phyloP scores from a whole-genome alignment of 1,140 invertebrate species.

The Dolichoris vasculosae region DNA sequence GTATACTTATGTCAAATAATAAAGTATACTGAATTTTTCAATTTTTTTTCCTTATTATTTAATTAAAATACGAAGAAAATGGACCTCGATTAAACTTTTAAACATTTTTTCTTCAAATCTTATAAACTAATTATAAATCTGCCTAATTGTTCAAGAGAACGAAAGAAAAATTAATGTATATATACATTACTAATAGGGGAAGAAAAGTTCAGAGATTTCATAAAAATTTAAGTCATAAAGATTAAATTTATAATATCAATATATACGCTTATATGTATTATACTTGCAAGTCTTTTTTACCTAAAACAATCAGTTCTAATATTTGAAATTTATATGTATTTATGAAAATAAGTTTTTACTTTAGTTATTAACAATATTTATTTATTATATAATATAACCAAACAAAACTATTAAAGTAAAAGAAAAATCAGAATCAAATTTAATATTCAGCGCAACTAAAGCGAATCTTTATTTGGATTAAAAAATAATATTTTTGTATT shows the following conservation, averaged over 20 bases:
- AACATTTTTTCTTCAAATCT: background rate
- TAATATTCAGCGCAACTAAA: too few species aligned
- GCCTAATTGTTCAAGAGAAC: slow-evolving; percentile 28
- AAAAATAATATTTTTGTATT: too few species aligned
- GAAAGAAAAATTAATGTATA: background rate
- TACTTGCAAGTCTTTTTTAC: too few species aligned
- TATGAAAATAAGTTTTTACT: background rate
- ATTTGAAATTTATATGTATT: too few species aligned
- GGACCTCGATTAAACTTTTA: slow-evolving; percentile 44
- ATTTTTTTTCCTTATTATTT: slow-evolving; percentile 41
- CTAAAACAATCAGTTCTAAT: too few species aligned
- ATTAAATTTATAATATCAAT: too few species aligned
- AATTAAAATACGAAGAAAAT: background rate
- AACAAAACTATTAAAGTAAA: too few species aligned
- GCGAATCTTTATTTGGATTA: too few species aligned
- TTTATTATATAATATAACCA: background rate
- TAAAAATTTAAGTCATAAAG: too few species aligned
- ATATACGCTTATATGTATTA: too few species aligned
- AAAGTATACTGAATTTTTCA: slow-evolving; percentile 28
- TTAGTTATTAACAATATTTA: background rate
- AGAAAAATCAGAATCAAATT: too few species aligned
- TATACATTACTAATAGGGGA: background rate
- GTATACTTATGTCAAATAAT: slow-evolving; percentile 26
- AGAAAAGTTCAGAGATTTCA: background rate
- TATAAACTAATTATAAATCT: background rate